phyloP scores from a whole-genome alignment of 2,113 vertebrate genomes.

The Aviceda subcristata region DNA sequence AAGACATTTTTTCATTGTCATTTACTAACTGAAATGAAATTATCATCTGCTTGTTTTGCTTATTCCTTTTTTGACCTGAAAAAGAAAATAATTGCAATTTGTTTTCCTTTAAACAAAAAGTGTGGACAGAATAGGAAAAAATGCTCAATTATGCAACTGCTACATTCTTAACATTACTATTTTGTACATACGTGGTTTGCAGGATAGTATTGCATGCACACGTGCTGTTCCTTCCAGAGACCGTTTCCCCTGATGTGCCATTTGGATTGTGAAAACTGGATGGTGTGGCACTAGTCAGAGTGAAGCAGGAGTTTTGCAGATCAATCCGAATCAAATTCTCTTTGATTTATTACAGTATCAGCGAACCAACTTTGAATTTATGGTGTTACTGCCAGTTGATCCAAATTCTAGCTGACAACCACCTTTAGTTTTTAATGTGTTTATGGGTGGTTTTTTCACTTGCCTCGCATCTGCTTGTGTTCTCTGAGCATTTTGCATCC shows the following conservation, averaged over 20 bases:
- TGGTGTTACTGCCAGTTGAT: background rate
- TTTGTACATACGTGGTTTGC: accelerated
- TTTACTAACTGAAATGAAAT: background rate
- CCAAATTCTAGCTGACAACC: background rate
- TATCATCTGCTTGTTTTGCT: background rate
- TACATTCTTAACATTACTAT: background rate
- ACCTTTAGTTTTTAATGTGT: background rate
- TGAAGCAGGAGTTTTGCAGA: background rate
- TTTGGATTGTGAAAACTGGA: background rate
- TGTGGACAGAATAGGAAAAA: background rate
- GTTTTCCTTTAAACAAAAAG: background rate
- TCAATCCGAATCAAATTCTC: background rate
- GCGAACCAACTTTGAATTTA: background rate
- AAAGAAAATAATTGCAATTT: background rate
- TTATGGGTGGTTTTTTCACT: background rate
- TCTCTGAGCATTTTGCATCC: background rate
- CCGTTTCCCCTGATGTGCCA: background rate
- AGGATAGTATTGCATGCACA: no score
- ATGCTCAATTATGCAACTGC: background rate
- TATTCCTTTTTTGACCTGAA: background rate
- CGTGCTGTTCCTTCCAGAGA: background rate
- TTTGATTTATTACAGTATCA: background rate
- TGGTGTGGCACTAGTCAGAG: background rate
- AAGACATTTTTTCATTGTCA: background rate
- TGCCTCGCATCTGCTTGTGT: background rate